A percentile compares a stretch with the other conserved stretches of the same genome.
These are phyloP conservation scores for Sebastes melanostomus DNA, from an alignment of 2,797 vertebrate genomes.

Conservation along the genomic window DNA sequence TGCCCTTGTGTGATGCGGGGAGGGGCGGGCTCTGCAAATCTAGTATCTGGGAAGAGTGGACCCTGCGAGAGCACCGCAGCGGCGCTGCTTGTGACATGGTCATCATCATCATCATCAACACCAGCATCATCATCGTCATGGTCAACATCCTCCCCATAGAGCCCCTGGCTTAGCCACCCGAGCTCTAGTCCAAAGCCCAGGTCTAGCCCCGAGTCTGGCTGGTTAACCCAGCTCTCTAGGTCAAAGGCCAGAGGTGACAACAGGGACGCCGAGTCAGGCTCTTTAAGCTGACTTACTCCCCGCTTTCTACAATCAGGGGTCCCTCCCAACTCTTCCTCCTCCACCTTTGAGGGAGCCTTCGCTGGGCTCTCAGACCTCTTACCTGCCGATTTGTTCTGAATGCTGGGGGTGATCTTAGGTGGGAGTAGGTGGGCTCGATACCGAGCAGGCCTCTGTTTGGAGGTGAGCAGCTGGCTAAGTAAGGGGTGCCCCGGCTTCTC, in stretches of 20 bases:
- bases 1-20: constrained; percentile 81
- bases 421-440: constrained; percentile 66
- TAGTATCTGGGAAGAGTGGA: constrained; percentile 83
- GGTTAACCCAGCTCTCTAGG: constrained; percentile 68
- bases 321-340: constrained; percentile 50
- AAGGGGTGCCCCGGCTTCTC: constrained; percentile 81
- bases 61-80: constrained; percentile 75
- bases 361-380: constrained; percentile 43
- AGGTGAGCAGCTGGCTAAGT: constrained; percentile 84
- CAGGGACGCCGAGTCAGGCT: constrained; percentile 53
- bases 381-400: constrained; percentile 54
- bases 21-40: constrained; percentile 80
- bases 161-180: constrained; percentile 58
- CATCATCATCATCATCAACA: constrained; percentile 75
- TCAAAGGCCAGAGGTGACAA: constrained; percentile 64
- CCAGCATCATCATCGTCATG: constrained; percentile 62
- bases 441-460: constrained; percentile 75
- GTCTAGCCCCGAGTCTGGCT: constrained; percentile 67
- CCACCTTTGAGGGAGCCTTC: constrained; percentile 44
- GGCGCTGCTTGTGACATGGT: constrained; percentile 80
- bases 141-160: constrained; percentile 68
- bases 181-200: constrained; percentile 70
- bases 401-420: constrained; percentile 44
- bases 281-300: constrained; percentile 47
- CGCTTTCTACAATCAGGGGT: constrained; percentile 32